phyloP scores from a whole-genome alignment of 2,797 vertebrate species.

The Tauraco hartlaubi region DNA sequence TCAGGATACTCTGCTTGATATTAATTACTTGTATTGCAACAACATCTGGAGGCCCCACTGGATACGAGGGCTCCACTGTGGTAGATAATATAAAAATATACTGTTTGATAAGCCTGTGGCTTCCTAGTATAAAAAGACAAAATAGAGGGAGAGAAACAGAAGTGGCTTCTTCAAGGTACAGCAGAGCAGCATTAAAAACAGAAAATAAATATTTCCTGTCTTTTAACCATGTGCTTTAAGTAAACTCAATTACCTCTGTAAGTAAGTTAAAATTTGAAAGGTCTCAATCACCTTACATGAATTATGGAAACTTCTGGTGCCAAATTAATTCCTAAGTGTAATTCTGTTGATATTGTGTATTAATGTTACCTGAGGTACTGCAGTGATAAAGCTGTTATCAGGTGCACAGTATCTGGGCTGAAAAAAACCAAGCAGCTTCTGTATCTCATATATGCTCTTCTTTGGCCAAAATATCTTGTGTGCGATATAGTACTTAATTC shows the following conservation, averaged over 20 bases:
- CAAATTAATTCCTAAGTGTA: not conserved
- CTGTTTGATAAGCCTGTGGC: not conserved
- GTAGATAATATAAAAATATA: not conserved
- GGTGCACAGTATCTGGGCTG: not conserved
- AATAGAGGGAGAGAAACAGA: not conserved
- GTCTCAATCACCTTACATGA: not conserved
- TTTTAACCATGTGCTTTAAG: not conserved
- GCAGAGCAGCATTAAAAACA: not conserved
- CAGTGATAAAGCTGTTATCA: not conserved
- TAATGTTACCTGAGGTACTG: not conserved
- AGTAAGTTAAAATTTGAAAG: not conserved
- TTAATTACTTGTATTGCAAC: slow-evolving; percentile 5
- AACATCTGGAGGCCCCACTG: not conserved
- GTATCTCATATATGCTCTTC: not conserved
- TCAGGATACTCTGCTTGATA: not conserved
- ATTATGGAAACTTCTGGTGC: not conserved
- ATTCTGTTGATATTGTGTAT: not conserved
- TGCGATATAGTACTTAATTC: not conserved
- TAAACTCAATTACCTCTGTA: not conserved
- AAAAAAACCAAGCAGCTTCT: not conserved
- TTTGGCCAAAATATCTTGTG: not conserved
- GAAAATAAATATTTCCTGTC: not conserved
- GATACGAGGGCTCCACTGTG: not conserved
- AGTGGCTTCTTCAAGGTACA: not conserved
- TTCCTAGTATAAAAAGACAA: not conserved